Conservation (phyloP, 30 jellyfish, hydroid and myxozoan genomes). For the Phacellophora camtschatica region DNA sequence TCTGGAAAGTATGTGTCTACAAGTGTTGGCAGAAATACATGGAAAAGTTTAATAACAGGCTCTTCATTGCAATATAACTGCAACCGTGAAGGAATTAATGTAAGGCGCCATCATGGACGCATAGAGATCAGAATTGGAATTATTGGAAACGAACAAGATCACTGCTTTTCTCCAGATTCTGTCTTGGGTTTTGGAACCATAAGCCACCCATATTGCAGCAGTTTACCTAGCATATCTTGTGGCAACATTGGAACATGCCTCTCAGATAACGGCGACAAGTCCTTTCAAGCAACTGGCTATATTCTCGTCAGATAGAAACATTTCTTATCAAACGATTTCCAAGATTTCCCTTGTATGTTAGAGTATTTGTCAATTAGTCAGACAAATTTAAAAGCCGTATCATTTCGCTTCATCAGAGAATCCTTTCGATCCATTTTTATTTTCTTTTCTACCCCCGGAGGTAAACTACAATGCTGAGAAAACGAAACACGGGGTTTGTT, state of each 20-base stretch:
- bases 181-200: background rate
- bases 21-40: background rate
- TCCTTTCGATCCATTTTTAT: no score
- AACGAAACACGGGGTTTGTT: no score
- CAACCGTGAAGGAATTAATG: slow-evolving; percentile 7
- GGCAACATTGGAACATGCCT: background rate
- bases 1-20: background rate
- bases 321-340: no score
- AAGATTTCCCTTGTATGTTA: no score
- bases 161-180: background rate
- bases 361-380: no score
- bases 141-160: background rate
- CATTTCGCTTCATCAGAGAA: no score
- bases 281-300: background rate
- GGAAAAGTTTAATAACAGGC: background rate
- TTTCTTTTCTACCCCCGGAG: no score
- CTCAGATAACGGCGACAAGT: background rate
- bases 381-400: no score
- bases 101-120: background rate
- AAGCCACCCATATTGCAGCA: background rate
- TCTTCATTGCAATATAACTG: background rate
- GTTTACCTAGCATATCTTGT: background rate
- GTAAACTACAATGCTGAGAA: no score
- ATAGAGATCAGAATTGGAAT: background rate
- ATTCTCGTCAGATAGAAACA: background rate